A percentile compares a stretch with the other conserved stretches of the same genome.
These are phyloP conservation scores for Drosophila bunnanda DNA, from an alignment of 2,888 invertebrate genomes.

Conservation along the genomic window DNA sequence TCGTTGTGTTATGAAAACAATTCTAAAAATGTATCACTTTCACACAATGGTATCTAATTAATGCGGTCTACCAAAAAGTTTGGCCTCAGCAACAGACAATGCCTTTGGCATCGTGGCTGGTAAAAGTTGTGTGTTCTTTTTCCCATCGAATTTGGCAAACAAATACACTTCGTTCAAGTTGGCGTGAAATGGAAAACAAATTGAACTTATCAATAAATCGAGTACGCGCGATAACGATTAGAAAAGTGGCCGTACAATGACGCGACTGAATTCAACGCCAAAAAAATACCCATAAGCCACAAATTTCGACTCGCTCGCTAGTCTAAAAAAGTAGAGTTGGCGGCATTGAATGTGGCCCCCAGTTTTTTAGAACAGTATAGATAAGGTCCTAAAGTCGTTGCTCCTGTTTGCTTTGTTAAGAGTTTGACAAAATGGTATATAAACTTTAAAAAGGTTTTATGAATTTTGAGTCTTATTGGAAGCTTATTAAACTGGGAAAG, in stretches of 20 bases:
- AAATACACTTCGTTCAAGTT: constrained; percentile 60
- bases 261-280: constrained; percentile 27
- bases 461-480: neutral
- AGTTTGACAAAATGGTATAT: no score
- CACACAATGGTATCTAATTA: neutral
- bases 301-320: constrained; percentile 14
- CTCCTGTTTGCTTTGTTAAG: constrained; percentile 14
- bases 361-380: constrained; percentile 21
- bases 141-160: constrained; percentile 43
- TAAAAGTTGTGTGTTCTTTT: constrained; percentile 33
- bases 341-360: constrained; percentile 32
- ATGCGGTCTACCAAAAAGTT: neutral
- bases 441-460: neutral
- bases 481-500: neutral
- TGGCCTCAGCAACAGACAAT: constrained; percentile 18
- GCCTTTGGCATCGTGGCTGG: neutral
- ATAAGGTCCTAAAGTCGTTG: constrained; percentile 57
- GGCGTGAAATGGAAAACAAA: constrained; percentile 75
- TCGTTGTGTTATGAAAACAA: neutral
- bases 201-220: constrained; percentile 75
- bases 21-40: constrained; percentile 2
- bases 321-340: constrained; percentile 4
- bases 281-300: constrained; percentile 21
- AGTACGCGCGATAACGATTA: constrained; percentile 71
- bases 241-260: constrained; percentile 45